A percentile compares a stretch with the other conserved stretches of the same genome.
phyloP scores from a whole-genome alignment of 2,888 invertebrate genomes.

The Tetragonula carbonaria region DNA sequence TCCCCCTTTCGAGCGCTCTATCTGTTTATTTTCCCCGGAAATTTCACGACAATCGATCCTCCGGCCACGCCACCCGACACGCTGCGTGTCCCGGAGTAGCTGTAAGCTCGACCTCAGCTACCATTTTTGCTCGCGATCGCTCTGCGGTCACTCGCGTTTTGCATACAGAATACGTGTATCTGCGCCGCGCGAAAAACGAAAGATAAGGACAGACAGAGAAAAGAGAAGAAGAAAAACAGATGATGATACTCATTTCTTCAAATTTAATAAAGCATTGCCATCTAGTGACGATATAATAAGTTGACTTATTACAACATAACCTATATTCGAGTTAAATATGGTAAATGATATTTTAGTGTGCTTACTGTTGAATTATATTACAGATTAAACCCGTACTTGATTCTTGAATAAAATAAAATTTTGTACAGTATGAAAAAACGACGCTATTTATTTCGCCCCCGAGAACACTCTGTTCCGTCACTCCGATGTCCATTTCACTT shows the following conservation, averaged over 20 bases:
- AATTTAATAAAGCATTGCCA: too few species aligned
- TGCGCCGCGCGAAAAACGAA: not conserved
- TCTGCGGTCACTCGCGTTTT: not conserved
- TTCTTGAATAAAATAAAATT: too few species aligned
- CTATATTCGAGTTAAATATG: too few species aligned
- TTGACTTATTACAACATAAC: too few species aligned
- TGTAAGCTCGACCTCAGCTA: not conserved
- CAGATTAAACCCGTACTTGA: too few species aligned
- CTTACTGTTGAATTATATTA: too few species aligned
- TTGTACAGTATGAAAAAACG: too few species aligned
- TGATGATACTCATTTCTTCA: too few species aligned
- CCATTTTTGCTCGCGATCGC: not conserved
- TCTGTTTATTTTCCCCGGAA: slow-evolving; percentile 12
- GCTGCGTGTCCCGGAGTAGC: too few species aligned
- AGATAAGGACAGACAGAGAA: not conserved
- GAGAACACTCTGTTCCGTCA: not conserved
- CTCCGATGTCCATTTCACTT: slow-evolving; percentile 7
- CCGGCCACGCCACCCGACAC: not conserved
- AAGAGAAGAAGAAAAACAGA: not conserved
- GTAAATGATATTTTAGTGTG: too few species aligned
- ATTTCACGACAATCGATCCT: slow-evolving; percentile 1
- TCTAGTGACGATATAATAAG: too few species aligned
- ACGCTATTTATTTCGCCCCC: not conserved
- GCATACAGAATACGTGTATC: not conserved
- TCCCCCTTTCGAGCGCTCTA: not conserved